A percentile compares a stretch with the other conserved stretches of the same genome.
Conservation (phyloP, 2,113 vertebrate species). For the Sceloporus undulatus region DNA sequence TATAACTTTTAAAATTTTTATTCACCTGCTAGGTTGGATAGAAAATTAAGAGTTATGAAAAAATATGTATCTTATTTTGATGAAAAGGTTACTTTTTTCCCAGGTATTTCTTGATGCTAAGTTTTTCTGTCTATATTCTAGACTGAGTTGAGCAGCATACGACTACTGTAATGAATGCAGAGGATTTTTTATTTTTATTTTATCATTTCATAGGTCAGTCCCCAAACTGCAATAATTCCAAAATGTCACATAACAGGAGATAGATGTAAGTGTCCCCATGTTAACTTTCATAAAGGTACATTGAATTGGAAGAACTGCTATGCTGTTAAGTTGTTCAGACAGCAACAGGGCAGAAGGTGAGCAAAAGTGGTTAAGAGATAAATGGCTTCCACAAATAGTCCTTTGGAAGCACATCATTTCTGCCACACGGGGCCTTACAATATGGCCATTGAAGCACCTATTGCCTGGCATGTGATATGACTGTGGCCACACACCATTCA, state of each 20-base stretch:
- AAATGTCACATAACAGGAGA: conserved; percentile 52
- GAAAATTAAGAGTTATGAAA: conserved; percentile 45
- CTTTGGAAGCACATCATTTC: not conserved
- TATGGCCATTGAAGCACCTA: not conserved
- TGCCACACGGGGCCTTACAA: not conserved
- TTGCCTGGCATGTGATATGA: not conserved
- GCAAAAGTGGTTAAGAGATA: not conserved
- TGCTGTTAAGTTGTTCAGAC: conserved; percentile 17
- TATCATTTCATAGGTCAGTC: conserved; percentile 50
- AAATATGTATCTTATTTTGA: conserved; percentile 1
- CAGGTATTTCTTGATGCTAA: conserved; percentile 34
- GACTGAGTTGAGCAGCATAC: conserved; percentile 44
- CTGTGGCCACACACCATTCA: not conserved
- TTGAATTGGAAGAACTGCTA: conserved; percentile 34
- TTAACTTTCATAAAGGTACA: conserved; percentile 17
- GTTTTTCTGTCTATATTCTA: conserved; percentile 31
- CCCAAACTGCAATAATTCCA: conserved; percentile 23
- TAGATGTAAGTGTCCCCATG: conserved; percentile 11
- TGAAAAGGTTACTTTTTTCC: conserved; percentile 3
- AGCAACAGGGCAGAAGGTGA: not conserved
- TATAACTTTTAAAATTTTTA: not conserved
- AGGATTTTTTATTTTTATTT: conserved; percentile 21
- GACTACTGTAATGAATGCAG: not conserved
- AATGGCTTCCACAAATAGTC: conserved; percentile 2
- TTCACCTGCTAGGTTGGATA: conserved; percentile 29